These are phyloP conservation scores for Drosophila lini DNA, from an alignment of 1,140 invertebrate genomes.

Conservation along the genomic window DNA sequence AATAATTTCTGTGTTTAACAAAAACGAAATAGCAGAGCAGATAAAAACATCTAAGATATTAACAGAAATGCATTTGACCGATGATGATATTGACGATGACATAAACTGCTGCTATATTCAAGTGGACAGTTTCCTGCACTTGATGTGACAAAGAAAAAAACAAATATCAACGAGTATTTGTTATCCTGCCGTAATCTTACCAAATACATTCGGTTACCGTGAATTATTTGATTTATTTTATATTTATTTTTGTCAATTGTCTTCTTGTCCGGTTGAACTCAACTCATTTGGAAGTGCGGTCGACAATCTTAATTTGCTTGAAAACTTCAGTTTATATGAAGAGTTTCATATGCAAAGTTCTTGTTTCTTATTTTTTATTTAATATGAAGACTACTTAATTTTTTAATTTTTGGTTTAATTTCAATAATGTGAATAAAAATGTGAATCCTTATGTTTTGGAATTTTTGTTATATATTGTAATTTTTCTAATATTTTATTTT, in stretches of 20 bases:
- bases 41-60: slow-evolving; percentile 5
- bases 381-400: too few species aligned
- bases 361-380: too few species aligned
- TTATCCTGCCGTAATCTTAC: slow-evolving; percentile 23
- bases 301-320: too few species aligned
- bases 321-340: too few species aligned
- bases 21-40: slow-evolving; percentile 8
- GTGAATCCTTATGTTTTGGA: too few species aligned
- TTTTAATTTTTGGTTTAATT: too few species aligned
- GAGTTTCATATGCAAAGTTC: too few species aligned
- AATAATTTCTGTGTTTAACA: not conserved
- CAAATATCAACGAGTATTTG: slow-evolving; percentile 11
- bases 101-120: not conserved
- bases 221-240: not conserved
- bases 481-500: too few species aligned
- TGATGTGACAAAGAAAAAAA: slow-evolving; percentile 7
- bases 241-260: not conserved
- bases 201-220: slow-evolving; percentile 18
- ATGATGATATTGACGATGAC: slow-evolving; percentile 2
- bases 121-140: slow-evolving; percentile 1
- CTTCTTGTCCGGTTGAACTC: too few species aligned
- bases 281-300: too few species aligned
- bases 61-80: not conserved
- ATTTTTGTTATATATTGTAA: too few species aligned
- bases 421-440: too few species aligned